These are phyloP conservation scores for Rhynchomys soricoides DNA, from an alignment of 2,113 vertebrate genomes.

Conservation along the genomic window DNA sequence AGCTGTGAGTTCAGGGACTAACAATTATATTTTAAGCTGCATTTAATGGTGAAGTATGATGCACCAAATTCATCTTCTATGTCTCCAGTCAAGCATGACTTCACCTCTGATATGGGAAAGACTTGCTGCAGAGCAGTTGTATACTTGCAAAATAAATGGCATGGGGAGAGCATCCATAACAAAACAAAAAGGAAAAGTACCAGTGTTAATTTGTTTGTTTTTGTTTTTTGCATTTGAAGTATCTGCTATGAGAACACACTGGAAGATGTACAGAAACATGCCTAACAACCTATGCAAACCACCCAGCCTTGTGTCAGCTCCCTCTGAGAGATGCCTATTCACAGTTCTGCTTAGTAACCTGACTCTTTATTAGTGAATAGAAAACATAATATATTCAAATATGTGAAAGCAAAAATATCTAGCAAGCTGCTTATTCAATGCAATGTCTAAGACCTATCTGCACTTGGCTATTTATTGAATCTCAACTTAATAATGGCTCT, in stretches of 20 bases:
- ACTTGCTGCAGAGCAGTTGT: not conserved
- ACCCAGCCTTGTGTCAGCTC: not conserved
- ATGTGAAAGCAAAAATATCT: conserved; percentile 13
- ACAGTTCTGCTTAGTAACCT: not conserved
- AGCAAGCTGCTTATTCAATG: not conserved
- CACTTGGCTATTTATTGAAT: conserved; percentile 27
- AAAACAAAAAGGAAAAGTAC: conserved; percentile 51
- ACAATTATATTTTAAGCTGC: conserved; percentile 58
- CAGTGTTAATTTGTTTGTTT: not conserved
- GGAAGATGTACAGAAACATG: not conserved
- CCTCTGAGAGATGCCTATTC: not conserved
- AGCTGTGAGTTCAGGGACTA: conserved; percentile 25
- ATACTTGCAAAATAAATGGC: conserved; percentile 44
- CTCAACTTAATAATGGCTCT: conserved; percentile 13
- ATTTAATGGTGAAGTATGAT: conserved; percentile 67
- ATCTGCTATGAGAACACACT: not conserved
- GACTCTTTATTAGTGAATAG: not conserved
- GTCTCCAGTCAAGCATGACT: conserved; percentile 75
- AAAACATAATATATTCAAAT: conserved; percentile 32
- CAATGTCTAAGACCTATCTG: not conserved
- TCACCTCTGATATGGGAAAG: conserved; percentile 76
- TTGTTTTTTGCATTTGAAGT: not conserved
- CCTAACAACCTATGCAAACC: not conserved
- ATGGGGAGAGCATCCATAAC: not conserved
- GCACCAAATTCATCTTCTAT: conserved; percentile 81